phyloP scores from a whole-genome alignment of 2,888 invertebrate species.

The Plebejus melissa region DNA sequence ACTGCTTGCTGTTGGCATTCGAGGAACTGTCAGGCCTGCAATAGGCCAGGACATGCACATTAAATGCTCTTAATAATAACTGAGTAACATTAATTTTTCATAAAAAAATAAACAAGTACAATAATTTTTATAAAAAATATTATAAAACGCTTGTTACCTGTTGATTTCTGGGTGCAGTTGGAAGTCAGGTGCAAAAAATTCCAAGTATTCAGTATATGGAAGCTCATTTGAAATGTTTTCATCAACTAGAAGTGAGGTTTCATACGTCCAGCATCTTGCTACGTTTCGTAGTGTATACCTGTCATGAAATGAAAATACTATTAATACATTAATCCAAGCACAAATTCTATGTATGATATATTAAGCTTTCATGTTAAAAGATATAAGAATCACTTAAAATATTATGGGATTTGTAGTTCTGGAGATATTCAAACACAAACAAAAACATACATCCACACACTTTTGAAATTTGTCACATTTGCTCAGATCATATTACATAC shows the following conservation, averaged over 20 bases:
- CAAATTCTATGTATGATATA: background rate
- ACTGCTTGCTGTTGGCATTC: slow-evolving; percentile 97
- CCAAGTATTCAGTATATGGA: slow-evolving; percentile 96
- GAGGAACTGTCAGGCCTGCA: slow-evolving; percentile 49
- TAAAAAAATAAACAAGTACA: background rate
- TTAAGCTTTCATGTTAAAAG: background rate
- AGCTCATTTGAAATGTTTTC: slow-evolving; percentile 96
- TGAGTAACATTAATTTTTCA: background rate
- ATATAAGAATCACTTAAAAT: too few species aligned
- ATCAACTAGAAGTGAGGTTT: slow-evolving; percentile 95
- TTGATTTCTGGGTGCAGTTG: slow-evolving; percentile 96
- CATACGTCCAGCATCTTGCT: slow-evolving; percentile 99
- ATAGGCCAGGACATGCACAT: slow-evolving; percentile 9
- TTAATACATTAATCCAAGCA: background rate
- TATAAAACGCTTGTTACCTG: slow-evolving; percentile 48
- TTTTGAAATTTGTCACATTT: too few species aligned
- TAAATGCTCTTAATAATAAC: background rate
- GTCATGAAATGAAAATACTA: slow-evolving; percentile 42
- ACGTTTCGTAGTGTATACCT: slow-evolving; percentile 97
- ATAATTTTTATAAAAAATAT: background rate
- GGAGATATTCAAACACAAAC: too few species aligned
- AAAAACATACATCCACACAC: too few species aligned
- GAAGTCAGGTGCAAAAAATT: slow-evolving; percentile 98
- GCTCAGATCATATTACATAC: too few species aligned
- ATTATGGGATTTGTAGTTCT: too few species aligned